Percentiles rank a stretch among this genome's conserved stretches.
Conservation (phyloP, 2,888 invertebrate genomes). For the Synanthedon formicaeformis region DNA sequence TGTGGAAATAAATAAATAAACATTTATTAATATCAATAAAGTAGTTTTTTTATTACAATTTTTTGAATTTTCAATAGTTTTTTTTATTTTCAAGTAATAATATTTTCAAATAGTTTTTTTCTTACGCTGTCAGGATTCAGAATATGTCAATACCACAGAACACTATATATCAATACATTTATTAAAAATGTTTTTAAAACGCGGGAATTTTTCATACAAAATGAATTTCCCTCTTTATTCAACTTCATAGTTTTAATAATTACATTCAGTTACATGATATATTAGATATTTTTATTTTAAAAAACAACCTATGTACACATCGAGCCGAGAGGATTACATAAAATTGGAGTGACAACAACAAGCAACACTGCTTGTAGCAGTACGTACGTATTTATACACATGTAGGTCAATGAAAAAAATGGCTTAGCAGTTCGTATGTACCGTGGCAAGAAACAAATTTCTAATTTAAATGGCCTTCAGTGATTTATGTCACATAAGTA, state of each 20-base stretch:
- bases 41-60: no score
- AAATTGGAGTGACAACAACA: slow-evolving; percentile 44
- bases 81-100: no score
- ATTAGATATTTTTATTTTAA: no score
- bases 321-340: slow-evolving; percentile 3
- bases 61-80: no score
- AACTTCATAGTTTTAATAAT: background rate
- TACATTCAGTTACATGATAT: no score
- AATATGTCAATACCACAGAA: no score
- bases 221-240: no score
- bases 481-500: slow-evolving; percentile 67
- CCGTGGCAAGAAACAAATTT: slow-evolving; percentile 66
- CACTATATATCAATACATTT: background rate
- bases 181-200: slow-evolving; percentile 18
- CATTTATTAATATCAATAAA: no score
- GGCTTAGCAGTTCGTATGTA: slow-evolving; percentile 66
- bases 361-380: slow-evolving; percentile 58
- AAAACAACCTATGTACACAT: no score
- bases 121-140: no score
- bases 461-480: slow-evolving; percentile 71
- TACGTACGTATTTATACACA: slow-evolving; percentile 63
- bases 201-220: slow-evolving; percentile 35
- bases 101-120: no score
- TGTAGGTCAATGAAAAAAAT: slow-evolving; percentile 70
- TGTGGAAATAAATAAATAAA: no score